Evolutionary conservation across 2,113 vertebrate genomes (phyloP).

Genomic region (Larimichthys crocea): DNA sequence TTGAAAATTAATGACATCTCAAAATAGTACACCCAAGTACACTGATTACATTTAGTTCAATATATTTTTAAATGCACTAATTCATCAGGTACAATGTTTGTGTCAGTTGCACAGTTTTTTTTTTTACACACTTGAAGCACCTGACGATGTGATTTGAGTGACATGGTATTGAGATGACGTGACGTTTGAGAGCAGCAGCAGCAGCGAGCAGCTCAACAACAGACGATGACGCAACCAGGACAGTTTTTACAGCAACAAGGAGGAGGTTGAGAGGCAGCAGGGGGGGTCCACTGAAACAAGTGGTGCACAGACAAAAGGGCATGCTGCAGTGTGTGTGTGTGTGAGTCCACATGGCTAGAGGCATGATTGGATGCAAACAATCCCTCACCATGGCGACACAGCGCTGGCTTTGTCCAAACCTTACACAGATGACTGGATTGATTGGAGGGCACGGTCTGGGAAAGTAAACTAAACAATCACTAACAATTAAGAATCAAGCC

Average conservation of each 20-base stretch:
- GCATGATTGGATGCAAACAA: slow-evolving; percentile 84
- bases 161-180: background rate
- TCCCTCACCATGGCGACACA: slow-evolving; percentile 78
- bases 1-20: no score
- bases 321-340: slow-evolving; percentile 28
- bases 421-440: slow-evolving; percentile 76
- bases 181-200: background rate
- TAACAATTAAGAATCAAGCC: slow-evolving; percentile 73
- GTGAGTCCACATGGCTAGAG: slow-evolving; percentile 60
- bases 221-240: slow-evolving; percentile 48
- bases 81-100: background rate
- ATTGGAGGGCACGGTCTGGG: slow-evolving; percentile 69
- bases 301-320: slow-evolving; percentile 66
- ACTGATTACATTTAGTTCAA: background rate
- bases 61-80: background rate
- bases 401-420: slow-evolving; percentile 75
- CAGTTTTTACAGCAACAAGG: slow-evolving; percentile 45
- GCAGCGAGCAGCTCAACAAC: slow-evolving; percentile 17
- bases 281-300: slow-evolving; percentile 42
- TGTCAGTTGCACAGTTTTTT: background rate
- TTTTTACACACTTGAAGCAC: background rate
- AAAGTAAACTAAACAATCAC: slow-evolving; percentile 72
- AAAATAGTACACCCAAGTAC: background rate
- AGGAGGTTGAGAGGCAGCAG: slow-evolving; percentile 34
- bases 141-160: background rate